Evolutionary conservation across 2,888 invertebrate genomes (phyloP).

Genomic region (Dorcus hopei): DNA sequence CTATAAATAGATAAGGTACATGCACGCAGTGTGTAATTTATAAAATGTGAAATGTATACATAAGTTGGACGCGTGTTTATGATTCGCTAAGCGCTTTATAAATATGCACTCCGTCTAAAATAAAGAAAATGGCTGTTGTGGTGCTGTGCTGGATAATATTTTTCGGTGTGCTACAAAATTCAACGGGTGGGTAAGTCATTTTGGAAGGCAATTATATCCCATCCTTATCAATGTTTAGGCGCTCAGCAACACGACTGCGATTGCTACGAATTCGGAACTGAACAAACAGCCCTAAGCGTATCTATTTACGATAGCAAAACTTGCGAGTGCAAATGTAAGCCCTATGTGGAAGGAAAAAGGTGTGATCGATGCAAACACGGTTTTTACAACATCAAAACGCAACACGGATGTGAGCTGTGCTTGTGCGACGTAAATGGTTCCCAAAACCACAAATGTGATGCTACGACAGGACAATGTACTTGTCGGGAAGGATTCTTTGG

Average conservation of each 20-base stretch:
- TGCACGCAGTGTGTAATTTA: too few species aligned
- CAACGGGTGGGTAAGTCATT: too few species aligned
- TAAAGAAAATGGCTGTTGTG: background rate
- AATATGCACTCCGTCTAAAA: background rate
- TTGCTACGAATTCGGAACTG: background rate
- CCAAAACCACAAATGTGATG: constrained; percentile 72
- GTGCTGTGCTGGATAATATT: background rate
- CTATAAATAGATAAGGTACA: too few species aligned
- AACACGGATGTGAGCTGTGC: constrained; percentile 79
- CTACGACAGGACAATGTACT: constrained; percentile 74
- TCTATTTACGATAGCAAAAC: background rate
- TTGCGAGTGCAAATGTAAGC: background rate
- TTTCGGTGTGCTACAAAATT: background rate
- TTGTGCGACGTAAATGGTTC: constrained; percentile 83
- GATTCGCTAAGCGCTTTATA: background rate
- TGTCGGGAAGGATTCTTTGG: constrained; percentile 80
- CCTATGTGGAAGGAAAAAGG: constrained; percentile 49
- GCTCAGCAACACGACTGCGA: background rate
- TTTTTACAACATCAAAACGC: constrained; percentile 72
- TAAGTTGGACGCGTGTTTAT: background rate
- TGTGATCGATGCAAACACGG: constrained; percentile 77
- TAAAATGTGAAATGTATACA: background rate
- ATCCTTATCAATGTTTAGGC: background rate
- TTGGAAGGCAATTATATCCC: too few species aligned
- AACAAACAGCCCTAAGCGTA: background rate